These are phyloP conservation scores for Blastobasis lacticolella DNA, from an alignment of 2,888 invertebrate species.

Conservation along the genomic window DNA sequence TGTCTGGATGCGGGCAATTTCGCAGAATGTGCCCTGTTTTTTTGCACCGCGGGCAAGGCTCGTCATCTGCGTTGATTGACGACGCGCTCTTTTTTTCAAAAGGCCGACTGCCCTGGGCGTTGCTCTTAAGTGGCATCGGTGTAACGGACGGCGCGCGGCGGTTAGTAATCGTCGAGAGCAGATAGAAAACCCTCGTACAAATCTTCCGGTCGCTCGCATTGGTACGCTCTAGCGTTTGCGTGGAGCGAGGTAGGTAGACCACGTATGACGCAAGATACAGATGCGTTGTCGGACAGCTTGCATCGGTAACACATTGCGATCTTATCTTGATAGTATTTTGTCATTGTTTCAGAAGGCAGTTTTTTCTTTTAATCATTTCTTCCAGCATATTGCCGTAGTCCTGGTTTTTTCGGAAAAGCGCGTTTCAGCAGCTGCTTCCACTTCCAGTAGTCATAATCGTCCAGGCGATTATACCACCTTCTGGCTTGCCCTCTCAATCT, in stretches of 20 bases:
- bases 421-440: conserved; percentile 20
- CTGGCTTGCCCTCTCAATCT: conserved; percentile 20
- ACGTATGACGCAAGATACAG: conserved; percentile 17
- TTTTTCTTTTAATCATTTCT: conserved; percentile 22
- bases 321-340: conserved; percentile 25
- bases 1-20: neutral
- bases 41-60: neutral
- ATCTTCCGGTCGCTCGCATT: conserved; percentile 15
- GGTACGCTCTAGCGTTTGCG: conserved; percentile 20
- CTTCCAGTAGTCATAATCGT: conserved; percentile 16
- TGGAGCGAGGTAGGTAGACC: conserved; percentile 15
- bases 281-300: conserved; percentile 13
- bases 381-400: conserved; percentile 26
- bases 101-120: too few species aligned
- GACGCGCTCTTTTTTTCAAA: neutral
- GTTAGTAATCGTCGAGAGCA: conserved; percentile 15
- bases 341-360: conserved; percentile 22
- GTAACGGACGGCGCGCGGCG: neutral
- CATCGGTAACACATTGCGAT: conserved; percentile 20
- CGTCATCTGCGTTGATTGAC: neutral
- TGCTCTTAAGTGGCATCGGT: too few species aligned
- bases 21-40: neutral
- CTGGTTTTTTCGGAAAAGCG: conserved; percentile 18
- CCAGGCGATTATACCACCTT: conserved; percentile 21
- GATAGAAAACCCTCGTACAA: conserved; percentile 18